Evolutionary conservation across 2,113 vertebrate species (phyloP), one percentile per base, ranked within the genome.

Genomic region (Lycaon pictus): DNA sequence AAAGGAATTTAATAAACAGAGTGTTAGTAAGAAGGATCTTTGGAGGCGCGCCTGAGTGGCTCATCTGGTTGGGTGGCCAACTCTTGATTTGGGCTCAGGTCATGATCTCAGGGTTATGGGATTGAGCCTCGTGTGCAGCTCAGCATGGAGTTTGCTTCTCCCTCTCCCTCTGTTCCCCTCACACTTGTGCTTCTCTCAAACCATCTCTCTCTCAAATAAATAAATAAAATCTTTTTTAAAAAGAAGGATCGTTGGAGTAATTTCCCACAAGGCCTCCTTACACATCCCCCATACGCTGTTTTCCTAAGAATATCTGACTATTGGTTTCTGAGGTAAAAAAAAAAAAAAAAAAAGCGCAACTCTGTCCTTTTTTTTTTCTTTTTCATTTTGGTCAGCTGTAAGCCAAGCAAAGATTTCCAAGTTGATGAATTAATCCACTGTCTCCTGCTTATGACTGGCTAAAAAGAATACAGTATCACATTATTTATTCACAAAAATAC

Each of bases 371-470:
- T 60, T 60, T 53, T 35, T 43, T 77, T 20, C 16, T 76, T 63
- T 53, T 43, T 51, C 48, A 65, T 77, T 67, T 87, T 48, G 4
- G 37, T 80, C 35, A 91, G 23, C 13, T 79, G 3, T 86, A 93
- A 87, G 60, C n/a, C 43, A 95, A 48, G 32, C 8, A 84, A 84
- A 2, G 0, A 8, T 96, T 82, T 87, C 79, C 65, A 86, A 83
- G 4, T 56, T 76, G 71, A 82, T 74, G 67, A 77, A 90, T 96
- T 88, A 97, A 96, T 93, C 69, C 11, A 69, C 76, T 85, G 37
- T 83, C 29, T 94, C 25, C 25, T 3, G 27, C n/a, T 95, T 63
- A 95, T 37, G 55, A 17, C 56, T 71, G 72, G 77, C 60, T 89
- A 56, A 37, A 88, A 95, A 80, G 60, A 13, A 67, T 11, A 88